Evolutionary conservation across 1,140 invertebrate species (phyloP).

Genomic region (Phthorimaea operculella): DNA sequence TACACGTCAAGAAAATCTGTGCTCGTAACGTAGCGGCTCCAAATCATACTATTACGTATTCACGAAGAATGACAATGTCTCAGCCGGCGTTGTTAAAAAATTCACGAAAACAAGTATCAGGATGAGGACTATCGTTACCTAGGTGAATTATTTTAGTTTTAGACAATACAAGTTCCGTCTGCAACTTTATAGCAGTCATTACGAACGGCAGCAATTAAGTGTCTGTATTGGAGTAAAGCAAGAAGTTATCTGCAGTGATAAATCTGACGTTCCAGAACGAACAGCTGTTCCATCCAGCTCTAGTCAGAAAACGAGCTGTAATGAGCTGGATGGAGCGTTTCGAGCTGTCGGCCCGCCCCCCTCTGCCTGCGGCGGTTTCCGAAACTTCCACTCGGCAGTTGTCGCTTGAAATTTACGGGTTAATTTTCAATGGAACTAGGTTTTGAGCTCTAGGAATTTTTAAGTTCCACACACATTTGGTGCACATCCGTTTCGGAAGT

Average conservation of each 20-base stretch:
- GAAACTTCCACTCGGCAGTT: slow-evolving; percentile 61
- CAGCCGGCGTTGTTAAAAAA: not conserved
- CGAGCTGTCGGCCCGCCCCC: slow-evolving; percentile 36
- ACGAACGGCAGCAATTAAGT: too few relatives aligned
- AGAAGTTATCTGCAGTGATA: not conserved
- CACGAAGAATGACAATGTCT: slow-evolving; percentile 15
- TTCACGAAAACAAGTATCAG: not conserved
- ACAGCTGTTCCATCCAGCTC: slow-evolving; percentile 18
- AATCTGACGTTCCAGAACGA: not conserved
- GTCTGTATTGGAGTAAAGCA: slow-evolving; percentile 1
- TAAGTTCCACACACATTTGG: slow-evolving; percentile 33
- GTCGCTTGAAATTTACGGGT: slow-evolving; percentile 63
- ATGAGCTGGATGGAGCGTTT: slow-evolving; percentile 41
- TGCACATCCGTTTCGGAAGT: slow-evolving; percentile 19
- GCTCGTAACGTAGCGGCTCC: slow-evolving; percentile 24
- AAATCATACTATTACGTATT: slow-evolving; percentile 41
- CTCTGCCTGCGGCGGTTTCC: slow-evolving; percentile 55
- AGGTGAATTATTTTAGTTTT: too few relatives aligned
- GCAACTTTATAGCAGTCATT: too few relatives aligned
- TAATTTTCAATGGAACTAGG: slow-evolving; percentile 59
- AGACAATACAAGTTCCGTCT: too few relatives aligned
- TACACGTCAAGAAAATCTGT: slow-evolving; percentile 36
- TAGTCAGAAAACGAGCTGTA: slow-evolving; percentile 30
- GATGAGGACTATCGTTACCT: too few relatives aligned
- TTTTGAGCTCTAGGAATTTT: slow-evolving; percentile 47